These are phyloP conservation scores for Betta splendens DNA, from an alignment of 2,797 vertebrate genomes.

Conservation along the genomic window DNA sequence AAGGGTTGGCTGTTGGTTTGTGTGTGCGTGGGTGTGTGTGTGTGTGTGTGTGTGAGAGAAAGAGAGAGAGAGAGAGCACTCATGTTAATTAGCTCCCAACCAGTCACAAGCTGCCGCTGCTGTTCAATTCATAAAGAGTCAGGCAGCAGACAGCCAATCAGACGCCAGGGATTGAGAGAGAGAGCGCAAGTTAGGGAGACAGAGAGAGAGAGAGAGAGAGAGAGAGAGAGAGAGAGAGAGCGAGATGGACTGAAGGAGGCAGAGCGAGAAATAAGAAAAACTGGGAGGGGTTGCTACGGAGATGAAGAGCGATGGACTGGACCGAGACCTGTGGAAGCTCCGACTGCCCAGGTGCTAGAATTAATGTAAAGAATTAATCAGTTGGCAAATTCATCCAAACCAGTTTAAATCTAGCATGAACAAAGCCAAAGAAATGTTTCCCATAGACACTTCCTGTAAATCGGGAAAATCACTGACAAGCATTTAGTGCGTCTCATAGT, in stretches of 20 bases:
- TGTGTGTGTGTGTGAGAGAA: slow-evolving; percentile 24
- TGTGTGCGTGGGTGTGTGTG: slow-evolving; percentile 32
- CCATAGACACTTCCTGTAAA: too few relatives aligned
- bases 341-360: background rate
- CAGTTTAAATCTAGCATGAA: too few relatives aligned
- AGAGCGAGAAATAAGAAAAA: slow-evolving; percentile 41
- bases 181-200: slow-evolving; percentile 9
- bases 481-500: too few relatives aligned
- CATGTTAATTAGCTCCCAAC: slow-evolving; percentile 62
- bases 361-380: too few relatives aligned
- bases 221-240: background rate
- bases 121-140: slow-evolving; percentile 78
- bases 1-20: slow-evolving; percentile 41
- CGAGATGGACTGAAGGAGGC: slow-evolving; percentile 35
- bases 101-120: slow-evolving; percentile 61
- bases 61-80: slow-evolving; percentile 50
- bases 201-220: slow-evolving; percentile 19
- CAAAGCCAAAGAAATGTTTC: too few relatives aligned
- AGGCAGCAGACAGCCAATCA: slow-evolving; percentile 59
- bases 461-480: too few relatives aligned
- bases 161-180: slow-evolving; percentile 27
- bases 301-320: slow-evolving; percentile 19
- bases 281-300: slow-evolving; percentile 9
- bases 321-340: slow-evolving; percentile 11
- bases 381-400: too few relatives aligned